phyloP scores from a whole-genome alignment of 1,140 invertebrate genomes.

The Neoseiulus cucumeris region DNA sequence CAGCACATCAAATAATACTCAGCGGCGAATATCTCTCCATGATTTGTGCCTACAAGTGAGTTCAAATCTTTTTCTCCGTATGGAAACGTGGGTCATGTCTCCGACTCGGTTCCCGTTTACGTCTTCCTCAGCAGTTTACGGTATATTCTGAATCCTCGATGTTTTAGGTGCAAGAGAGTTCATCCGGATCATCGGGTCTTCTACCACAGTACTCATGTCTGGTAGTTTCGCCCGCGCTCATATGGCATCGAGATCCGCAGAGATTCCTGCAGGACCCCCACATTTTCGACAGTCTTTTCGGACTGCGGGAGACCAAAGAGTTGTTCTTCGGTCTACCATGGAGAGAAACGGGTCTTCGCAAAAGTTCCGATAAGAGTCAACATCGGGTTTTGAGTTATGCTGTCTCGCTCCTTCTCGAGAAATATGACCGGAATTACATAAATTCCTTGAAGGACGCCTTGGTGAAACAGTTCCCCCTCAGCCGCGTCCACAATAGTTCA shows the following conservation, averaged over 20 bases:
- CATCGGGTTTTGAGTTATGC: slow-evolving; percentile 70
- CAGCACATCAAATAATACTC: background rate
- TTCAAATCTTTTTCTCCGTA: too few relatives aligned
- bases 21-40: background rate
- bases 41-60: background rate
- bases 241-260: slow-evolving; percentile 58
- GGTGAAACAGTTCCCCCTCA: background rate
- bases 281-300: slow-evolving; percentile 26
- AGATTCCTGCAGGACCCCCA: slow-evolving; percentile 17
- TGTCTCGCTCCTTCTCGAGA: slow-evolving; percentile 61
- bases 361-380: slow-evolving; percentile 55
- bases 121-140: too few relatives aligned
- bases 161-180: background rate
- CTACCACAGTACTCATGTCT: slow-evolving; percentile 78
- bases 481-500: background rate
- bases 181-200: slow-evolving; percentile 24
- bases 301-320: slow-evolving; percentile 41
- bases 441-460: background rate
- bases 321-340: slow-evolving; percentile 76
- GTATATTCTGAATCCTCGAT: too few relatives aligned
- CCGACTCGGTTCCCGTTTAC: too few relatives aligned
- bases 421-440: slow-evolving; percentile 49
- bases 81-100: too few relatives aligned
- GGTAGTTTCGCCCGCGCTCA: slow-evolving; percentile 72
- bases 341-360: slow-evolving; percentile 65